Percentiles rank a stretch among this genome's conserved stretches.
phyloP scores from a whole-genome alignment of 2,113 vertebrate genomes.

The Anguilla japonica region DNA sequence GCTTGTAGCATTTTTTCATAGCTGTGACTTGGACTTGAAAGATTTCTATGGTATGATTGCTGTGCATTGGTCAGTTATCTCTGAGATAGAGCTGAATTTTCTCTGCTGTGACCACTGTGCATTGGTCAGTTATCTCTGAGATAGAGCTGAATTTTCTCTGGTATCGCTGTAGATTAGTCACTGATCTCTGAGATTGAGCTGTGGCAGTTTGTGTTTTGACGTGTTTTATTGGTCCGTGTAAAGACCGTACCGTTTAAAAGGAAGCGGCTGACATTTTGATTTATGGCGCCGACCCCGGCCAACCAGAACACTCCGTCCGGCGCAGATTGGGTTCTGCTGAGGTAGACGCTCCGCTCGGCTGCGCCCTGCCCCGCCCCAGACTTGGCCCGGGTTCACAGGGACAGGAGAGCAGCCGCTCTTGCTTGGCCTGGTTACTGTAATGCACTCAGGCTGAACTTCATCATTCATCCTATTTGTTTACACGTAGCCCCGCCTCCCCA shows the following conservation, averaged over 20 bases:
- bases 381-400: constrained; percentile 35
- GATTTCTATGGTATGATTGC: no score
- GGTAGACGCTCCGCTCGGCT: constrained; percentile 28
- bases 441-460: constrained; percentile 29
- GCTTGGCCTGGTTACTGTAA: constrained; percentile 42
- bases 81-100: no score
- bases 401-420: constrained; percentile 38
- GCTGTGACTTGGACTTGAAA: no score
- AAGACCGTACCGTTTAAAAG: not conserved
- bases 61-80: no score
- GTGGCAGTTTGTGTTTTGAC: not conserved
- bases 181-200: not conserved
- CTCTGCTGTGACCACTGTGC: no score
- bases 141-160: no score
- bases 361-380: constrained; percentile 26
- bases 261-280: constrained; percentile 17
- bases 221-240: not conserved
- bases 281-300: constrained; percentile 32
- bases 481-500: not conserved
- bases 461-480: constrained; percentile 18
- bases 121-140: no score
- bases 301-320: constrained; percentile 40
- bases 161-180: no score
- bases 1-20: no score
- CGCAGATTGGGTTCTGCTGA: constrained; percentile 49